phyloP scores from a whole-genome alignment of 2,113 vertebrate species.

The Cinclus cinclus region DNA sequence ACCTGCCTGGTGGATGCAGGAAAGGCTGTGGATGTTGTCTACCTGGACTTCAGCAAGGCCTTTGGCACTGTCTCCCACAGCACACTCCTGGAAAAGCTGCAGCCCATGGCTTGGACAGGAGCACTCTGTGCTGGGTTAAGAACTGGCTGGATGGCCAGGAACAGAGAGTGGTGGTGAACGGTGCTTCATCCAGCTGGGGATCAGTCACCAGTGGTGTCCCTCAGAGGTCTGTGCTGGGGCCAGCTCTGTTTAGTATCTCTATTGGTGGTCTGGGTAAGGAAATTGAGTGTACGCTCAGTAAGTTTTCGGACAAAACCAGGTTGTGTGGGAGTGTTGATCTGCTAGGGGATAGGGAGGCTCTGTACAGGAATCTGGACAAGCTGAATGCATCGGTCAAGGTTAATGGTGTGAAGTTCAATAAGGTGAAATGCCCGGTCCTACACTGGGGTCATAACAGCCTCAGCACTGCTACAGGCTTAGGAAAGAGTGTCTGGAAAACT shows the following conservation, averaged over 20 bases:
- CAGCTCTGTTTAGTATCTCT: neutral
- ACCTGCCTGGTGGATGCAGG: rapidly evolving
- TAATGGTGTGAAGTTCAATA: neutral
- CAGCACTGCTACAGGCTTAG: neutral
- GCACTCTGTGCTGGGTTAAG: neutral
- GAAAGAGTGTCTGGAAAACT: neutral
- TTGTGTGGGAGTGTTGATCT: neutral
- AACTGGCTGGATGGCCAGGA: rapidly evolving
- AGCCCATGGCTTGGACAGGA: neutral
- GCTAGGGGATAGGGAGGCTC: neutral
- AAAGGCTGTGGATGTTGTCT: neutral
- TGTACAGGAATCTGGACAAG: neutral
- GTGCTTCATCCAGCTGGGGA: neutral
- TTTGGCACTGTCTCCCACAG: no score
- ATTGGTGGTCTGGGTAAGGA: neutral
- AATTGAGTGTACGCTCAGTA: neutral
- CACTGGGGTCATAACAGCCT: neutral
- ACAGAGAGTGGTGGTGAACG: rapidly evolving
- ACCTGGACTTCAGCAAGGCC: neutral
- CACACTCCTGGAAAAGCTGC: neutral
- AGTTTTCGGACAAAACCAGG: neutral
- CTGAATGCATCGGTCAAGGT: neutral
- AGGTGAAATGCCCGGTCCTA: neutral
- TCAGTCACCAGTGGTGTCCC: no score
- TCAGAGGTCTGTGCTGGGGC: no score